These are phyloP conservation scores for Phataginus tricuspis DNA, from an alignment of 2,797 vertebrate genomes.

Conservation along the genomic window DNA sequence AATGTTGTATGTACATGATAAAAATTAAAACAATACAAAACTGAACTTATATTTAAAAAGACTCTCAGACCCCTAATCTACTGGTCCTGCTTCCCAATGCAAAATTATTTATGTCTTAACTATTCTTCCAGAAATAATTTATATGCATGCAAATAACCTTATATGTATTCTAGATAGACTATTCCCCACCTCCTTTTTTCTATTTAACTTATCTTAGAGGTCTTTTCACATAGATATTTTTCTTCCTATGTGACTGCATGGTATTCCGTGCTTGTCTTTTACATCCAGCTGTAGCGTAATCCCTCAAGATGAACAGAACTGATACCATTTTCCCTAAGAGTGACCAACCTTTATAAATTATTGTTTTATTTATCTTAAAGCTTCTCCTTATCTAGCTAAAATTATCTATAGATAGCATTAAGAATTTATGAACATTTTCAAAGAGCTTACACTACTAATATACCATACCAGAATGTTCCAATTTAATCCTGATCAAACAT, in stretches of 20 bases:
- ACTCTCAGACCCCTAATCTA: background rate
- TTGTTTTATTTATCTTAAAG: constrained; percentile 10
- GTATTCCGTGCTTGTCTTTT: background rate
- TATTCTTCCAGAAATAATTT: constrained; percentile 32
- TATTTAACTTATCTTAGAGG: background rate
- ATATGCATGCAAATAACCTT: background rate
- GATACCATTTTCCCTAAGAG: background rate
- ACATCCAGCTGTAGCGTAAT: background rate
- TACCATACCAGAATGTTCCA: background rate
- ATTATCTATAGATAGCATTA: background rate
- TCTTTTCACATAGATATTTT: background rate
- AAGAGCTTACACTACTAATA: background rate
- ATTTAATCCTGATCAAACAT: constrained; percentile 20
- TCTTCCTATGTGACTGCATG: background rate
- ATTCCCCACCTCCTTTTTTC: background rate
- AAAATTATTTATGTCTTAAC: constrained; percentile 21
- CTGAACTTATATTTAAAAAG: constrained; percentile 15
- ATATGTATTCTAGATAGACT: background rate
- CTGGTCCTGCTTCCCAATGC: background rate
- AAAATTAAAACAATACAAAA: constrained; percentile 42
- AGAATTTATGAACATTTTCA: background rate
- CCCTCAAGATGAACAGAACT: background rate
- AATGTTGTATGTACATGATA: background rate
- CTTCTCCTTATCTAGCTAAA: background rate
- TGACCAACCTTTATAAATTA: background rate